Evolutionary conservation across 2,113 vertebrate species (phyloP), one percentile per base, ranked within the genome.

Genomic region (Tor tambroides): DNA sequence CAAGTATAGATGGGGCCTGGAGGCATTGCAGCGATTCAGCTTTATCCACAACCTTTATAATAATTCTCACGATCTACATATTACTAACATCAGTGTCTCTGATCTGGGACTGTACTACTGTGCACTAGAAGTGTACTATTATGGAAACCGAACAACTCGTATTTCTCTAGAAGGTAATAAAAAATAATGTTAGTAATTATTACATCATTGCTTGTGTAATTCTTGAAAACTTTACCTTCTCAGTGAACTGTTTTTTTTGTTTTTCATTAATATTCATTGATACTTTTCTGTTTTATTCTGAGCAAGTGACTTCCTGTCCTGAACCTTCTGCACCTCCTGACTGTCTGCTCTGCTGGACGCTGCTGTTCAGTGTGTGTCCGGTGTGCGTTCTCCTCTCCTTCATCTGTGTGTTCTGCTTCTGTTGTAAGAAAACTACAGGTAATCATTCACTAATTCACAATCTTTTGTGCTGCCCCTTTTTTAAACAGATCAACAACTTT

Each of bases 31-130:
- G 30, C 80, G 43, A 38, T 88, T 76, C 30, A 75, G 0, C 14
- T 54, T 63, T 23, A 6, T 49, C 3, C 11, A 59, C 17, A 88
- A 90, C 28, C 0, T 0, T 1, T 80, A 21, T 11, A 83, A 23
- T 26, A 43, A 63, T 2, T 46, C 86, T 4, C 6, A 46, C 19
- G 71, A 65, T 83, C 59, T 91, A 43, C 46, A 76, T 80, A 90
- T 91, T 32, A 51, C 23, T 21, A 91, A 91, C 74, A 35, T 91
- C n/a, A 87, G 79, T 56, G 85, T 82, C 14, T 83, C 78, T 83
- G 84, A 91, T 12, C 56, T 81, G 67, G 90, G 89, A 46, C 84
- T 89, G 49, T 91, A 91, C 80, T 89, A 85, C 82, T 91, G 90
- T 80, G 83, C 54, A 14, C 0, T 80, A 65, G 30, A 82, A n/a